phyloP scores from a whole-genome alignment of 1,140 invertebrate species.

The Dinothrombium tinctorium region DNA sequence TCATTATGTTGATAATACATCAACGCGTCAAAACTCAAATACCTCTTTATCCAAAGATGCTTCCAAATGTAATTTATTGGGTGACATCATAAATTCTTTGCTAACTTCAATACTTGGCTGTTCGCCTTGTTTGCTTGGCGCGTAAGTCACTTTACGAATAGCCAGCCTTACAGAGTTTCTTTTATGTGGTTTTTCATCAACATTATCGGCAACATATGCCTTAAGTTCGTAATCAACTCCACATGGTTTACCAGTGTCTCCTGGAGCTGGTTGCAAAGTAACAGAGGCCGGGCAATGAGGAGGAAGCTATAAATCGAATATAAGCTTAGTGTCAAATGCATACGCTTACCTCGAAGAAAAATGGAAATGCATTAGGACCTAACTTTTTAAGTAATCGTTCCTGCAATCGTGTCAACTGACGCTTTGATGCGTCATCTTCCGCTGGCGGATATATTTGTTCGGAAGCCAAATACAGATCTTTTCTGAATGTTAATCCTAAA shows the following conservation, averaged over 20 bases:
- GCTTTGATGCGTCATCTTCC: constrained; percentile 35
- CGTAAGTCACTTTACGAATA: constrained; percentile 84
- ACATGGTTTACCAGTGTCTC: constrained; percentile 73
- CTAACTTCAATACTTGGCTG: constrained; percentile 94
- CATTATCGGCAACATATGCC: constrained; percentile 53
- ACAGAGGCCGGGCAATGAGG: constrained; percentile 86
- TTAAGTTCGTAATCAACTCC: constrained; percentile 76
- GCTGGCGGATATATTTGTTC: constrained; percentile 62
- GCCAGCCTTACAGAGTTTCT: constrained; percentile 25
- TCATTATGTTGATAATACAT: neutral
- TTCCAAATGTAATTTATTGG: constrained; percentile 89
- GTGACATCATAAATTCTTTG: constrained; percentile 99
- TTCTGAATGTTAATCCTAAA: constrained; percentile 84
- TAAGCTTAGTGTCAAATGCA: constrained; percentile 9
- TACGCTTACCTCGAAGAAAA: constrained; percentile 59
- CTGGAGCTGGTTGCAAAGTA: constrained; percentile 49
- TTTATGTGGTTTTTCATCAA: constrained; percentile 52
- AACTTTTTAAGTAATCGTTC: constrained; percentile 90
- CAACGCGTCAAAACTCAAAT: constrained; percentile 13
- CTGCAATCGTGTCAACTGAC: constrained; percentile 66
- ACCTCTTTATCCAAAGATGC: constrained; percentile 92
- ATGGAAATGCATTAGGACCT: constrained; percentile 87
- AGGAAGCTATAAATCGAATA: constrained; percentile 35
- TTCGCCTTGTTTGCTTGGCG: constrained; percentile 83
- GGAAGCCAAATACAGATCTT: constrained; percentile 84